These are phyloP conservation scores for Tretioscincus oriximinensis DNA, from an alignment of 2,113 vertebrate species.

Conservation along the genomic window DNA sequence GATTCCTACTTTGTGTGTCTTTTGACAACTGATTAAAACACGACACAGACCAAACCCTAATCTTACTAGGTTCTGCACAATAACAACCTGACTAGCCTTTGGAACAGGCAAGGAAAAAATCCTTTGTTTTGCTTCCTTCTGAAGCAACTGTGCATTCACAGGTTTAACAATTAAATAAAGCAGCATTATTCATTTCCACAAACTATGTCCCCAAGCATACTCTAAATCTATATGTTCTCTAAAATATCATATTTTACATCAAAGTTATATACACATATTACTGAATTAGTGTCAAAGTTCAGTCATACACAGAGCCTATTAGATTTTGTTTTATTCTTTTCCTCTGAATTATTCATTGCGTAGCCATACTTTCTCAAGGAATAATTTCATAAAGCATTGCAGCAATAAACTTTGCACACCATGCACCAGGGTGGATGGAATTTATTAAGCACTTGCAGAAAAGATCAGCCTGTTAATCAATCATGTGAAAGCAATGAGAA, in stretches of 20 bases:
- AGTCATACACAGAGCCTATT: constrained; percentile 65
- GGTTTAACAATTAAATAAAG: constrained; percentile 37
- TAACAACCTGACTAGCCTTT: too few species aligned
- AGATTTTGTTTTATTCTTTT: constrained; percentile 70
- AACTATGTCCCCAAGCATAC: constrained; percentile 20
- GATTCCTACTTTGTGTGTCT: too few species aligned
- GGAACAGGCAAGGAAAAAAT: background rate
- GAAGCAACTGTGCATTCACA: background rate
- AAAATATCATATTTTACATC: constrained; percentile 32
- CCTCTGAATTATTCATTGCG: constrained; percentile 76
- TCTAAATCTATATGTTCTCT: constrained; percentile 24
- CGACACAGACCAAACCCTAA: too few species aligned
- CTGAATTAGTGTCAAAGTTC: constrained; percentile 67
- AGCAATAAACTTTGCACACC: constrained; percentile 62
- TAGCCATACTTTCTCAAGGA: constrained; percentile 66
- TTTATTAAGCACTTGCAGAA: constrained; percentile 45
- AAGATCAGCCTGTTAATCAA: constrained; percentile 48
- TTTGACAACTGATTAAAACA: too few species aligned
- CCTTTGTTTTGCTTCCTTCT: constrained; percentile 29
- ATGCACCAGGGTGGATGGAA: constrained; percentile 40
- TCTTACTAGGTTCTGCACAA: too few species aligned
- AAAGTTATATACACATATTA: constrained; percentile 39
- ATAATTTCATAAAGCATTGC: constrained; percentile 72
- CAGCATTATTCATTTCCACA: constrained; percentile 35
- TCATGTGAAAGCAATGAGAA: constrained; percentile 53